Evolutionary conservation across 2,797 vertebrate species (phyloP).

Genomic region (Darevskia mixta): DNA sequence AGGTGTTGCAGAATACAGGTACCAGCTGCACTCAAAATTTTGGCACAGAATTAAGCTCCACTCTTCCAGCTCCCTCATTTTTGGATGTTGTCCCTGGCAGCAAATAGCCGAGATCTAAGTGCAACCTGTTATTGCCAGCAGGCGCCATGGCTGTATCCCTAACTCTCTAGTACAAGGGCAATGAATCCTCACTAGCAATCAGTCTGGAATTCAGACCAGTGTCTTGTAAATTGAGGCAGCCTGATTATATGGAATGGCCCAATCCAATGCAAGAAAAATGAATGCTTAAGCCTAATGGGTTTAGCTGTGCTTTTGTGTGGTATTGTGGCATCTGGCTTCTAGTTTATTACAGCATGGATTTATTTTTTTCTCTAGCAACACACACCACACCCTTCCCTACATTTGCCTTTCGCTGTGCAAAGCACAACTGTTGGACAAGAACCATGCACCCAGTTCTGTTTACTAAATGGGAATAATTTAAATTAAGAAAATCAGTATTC

Average conservation of each 20-base stretch:
- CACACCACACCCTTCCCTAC: too few relatives aligned
- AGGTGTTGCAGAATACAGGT: constrained; percentile 97
- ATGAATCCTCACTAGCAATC: not conserved
- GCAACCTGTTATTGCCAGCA: not conserved
- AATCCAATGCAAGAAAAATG: not conserved
- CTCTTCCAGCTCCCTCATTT: not conserved
- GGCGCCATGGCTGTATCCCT: not conserved
- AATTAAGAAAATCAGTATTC: too few relatives aligned
- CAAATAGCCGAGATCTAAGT: not conserved
- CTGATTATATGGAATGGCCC: not conserved
- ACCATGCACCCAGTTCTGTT: too few relatives aligned
- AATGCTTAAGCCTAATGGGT: not conserved
- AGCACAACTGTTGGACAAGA: not conserved
- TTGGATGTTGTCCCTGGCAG: not conserved
- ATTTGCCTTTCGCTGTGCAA: not conserved
- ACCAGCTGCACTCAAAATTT: constrained; percentile 23
- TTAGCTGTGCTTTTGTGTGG: not conserved
- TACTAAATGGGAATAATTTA: too few relatives aligned
- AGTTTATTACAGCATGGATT: not conserved
- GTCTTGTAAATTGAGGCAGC: not conserved
- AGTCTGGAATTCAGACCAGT: not conserved
- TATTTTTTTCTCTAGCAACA: not conserved
- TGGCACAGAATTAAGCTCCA: not conserved
- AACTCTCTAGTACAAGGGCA: not conserved
- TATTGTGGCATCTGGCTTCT: not conserved